Base-by-base conservation (phyloP, 2,797 vertebrate genomes). In the Selene dorsalis region DNA sequence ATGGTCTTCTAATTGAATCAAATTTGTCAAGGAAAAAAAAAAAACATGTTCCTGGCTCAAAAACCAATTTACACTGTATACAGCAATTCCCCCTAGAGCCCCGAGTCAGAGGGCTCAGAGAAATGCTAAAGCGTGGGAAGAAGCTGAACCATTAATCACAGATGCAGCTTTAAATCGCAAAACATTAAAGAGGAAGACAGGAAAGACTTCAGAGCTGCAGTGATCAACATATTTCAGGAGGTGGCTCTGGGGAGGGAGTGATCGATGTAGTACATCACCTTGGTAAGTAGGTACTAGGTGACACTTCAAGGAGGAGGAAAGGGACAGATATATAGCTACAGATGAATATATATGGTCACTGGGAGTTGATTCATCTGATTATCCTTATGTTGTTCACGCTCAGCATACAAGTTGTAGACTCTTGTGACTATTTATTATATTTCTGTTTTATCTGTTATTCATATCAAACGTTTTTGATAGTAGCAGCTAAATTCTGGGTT, bases 161-260 rank as follows among this genome's bases (percentile, higher is more conserved):
- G 53, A n/a, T 8, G 43, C 52, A 69, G 58, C 26, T 71, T 62
- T 66, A 64, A 66, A 65, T 28, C 38, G 50, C 56, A 47, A 43
- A n/a, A 45, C 39, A 56, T 56, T 57, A 70, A 67, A 41, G 61
- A 43, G 56, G 45, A 43, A 63, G 52, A 41, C 30, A 13, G n/a
- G 17, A 48, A 4, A 28, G 59, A 70, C 65, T 62, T 73, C 55
- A 62, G 64, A 70, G 73, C 77, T 68, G 55, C 3, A 20, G 41
- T 55, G 84, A 79, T 73, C n/a, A 57, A 63, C 65, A 60, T 50
- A 50, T 60, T 64, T 55, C 22, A 75, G 41, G 13, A 30, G 57
- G 50, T 38, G 45, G 73, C 69, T 73, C 30, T 0, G 0, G 57
- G 41, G 57, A 74, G 52, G 22, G 35, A 79, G 66, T 43, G 69